These are phyloP conservation scores for Neelides folsomi DNA, from an alignment of 2,888 invertebrate species.

Conservation along the genomic window DNA sequence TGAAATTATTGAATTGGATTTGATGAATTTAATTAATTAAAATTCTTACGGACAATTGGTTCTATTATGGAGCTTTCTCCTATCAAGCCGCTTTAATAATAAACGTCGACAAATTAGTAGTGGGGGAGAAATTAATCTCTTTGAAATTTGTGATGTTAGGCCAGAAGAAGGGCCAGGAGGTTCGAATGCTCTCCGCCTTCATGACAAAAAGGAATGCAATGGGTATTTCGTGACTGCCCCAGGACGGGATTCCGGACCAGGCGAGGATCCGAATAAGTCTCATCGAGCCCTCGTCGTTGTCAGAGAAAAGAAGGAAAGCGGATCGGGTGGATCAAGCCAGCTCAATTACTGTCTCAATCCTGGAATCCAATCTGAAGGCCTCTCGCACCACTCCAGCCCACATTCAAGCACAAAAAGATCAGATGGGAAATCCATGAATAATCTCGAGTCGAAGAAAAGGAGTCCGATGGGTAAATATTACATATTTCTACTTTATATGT, in stretches of 20 bases:
- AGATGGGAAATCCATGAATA: slow-evolving; percentile 27
- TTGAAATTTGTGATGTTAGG: too few species aligned
- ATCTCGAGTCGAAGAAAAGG: slow-evolving; percentile 24
- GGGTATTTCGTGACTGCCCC: background rate
- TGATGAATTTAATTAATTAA: too few species aligned
- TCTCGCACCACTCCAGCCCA: slow-evolving; percentile 7
- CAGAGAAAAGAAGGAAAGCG: slow-evolving; percentile 14
- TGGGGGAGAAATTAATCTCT: too few species aligned
- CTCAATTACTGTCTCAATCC: slow-evolving; percentile 13
- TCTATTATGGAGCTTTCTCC: too few species aligned
- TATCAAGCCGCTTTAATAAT: too few species aligned
- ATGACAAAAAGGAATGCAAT: slow-evolving; percentile 7
- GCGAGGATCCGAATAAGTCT: slow-evolving; percentile 3
- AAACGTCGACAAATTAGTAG: too few species aligned
- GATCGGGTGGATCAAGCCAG: slow-evolving; percentile 9
- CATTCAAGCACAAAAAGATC: slow-evolving; percentile 10
- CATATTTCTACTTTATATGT: too few species aligned
- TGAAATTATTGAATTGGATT: too few species aligned
- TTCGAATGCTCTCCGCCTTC: background rate
- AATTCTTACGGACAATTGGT: too few species aligned
- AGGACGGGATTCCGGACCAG: slow-evolving; percentile 4
- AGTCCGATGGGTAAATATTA: slow-evolving; percentile 26
- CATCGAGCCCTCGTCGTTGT: slow-evolving; percentile 7
- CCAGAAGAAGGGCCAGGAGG: too few species aligned
- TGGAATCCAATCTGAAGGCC: slow-evolving; percentile 11